These are phyloP conservation scores for Smutsia temminckii DNA, from an alignment of 2,797 vertebrate species.

Conservation along the genomic window DNA sequence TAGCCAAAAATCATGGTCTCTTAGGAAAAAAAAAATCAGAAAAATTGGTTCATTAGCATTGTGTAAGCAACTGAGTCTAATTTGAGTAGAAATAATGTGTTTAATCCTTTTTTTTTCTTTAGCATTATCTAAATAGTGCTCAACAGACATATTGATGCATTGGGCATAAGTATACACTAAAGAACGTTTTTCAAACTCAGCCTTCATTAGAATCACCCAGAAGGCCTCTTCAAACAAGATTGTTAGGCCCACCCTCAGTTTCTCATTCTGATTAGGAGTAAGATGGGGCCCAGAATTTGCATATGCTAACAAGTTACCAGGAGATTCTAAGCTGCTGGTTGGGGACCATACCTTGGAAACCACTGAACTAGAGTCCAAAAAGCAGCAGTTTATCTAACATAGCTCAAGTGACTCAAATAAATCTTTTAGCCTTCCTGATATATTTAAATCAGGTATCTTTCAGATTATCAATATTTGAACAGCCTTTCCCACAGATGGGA, in stretches of 20 bases:
- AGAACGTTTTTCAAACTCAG: neutral
- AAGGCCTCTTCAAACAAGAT: neutral
- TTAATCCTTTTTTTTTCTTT: neutral
- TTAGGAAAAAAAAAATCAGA: neutral
- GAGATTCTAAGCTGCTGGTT: neutral
- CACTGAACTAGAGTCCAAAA: neutral
- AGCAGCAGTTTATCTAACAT: neutral
- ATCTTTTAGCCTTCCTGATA: neutral
- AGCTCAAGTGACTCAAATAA: neutral
- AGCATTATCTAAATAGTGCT: neutral
- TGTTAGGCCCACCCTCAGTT: neutral
- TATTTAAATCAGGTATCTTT: neutral
- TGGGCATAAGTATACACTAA: neutral
- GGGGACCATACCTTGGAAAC: neutral
- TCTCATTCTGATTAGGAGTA: neutral
- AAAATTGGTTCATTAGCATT: neutral
- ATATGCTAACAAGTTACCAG: neutral
- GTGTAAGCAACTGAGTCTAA: neutral
- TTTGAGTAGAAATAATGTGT: neutral
- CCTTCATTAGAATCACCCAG: neutral
- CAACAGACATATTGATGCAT: neutral
- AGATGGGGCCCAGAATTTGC: neutral
- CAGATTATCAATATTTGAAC: neutral
- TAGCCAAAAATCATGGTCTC: neutral
- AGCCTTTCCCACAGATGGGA: neutral